Evolutionary conservation across 2,113 vertebrate genomes (phyloP), one percentile per base, ranked within the genome.

Genomic region (Muscicapa adusta): DNA sequence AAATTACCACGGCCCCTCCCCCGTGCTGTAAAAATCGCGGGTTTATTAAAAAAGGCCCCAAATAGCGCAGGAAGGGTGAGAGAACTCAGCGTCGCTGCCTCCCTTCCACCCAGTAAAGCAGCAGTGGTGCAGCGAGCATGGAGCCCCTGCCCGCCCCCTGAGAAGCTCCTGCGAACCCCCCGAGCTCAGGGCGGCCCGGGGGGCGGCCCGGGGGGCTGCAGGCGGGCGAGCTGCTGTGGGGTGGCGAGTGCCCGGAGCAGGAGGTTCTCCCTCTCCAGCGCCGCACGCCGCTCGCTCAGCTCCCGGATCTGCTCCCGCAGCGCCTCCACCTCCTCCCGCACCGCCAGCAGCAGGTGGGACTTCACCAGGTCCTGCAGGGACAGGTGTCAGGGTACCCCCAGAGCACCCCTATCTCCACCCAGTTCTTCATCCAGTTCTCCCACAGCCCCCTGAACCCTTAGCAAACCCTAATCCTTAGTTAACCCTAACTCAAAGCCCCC

Each of bases 271-370:
- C n/a, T 31, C 60, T 65, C 70, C 42, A 74, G 50, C 29, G 24
- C 60, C 10, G 23, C 5, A 0, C 60, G 60, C 9, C 82, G 60
- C 60, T 85, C 82, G 19, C 60, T 74, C 50, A 85, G 60, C 24
- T 74, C 82, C 24, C 61, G 70, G 70, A 85, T 74, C 70, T 85
- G 82, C 70, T 85, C 82, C 82, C 82, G 81, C 48, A 84, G 81
- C 7, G 68, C 68, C 58, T 84, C 81, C 81, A 73, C 81, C 81
- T 84, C 81, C 68, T 84, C 81, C 58, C 81, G 82, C 82, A 85
- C 82, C 5, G 82, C 82, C 70, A 75, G 51, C 82, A 85, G 61
- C 70, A 85, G 51, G 70, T 85, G 82, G 0, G 70, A 66, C 43
- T 85, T 85, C 51, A 85, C 82, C 70, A 75, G 82, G 51, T 84